Conservation (phyloP, 2,888 invertebrate genomes). For the Conistra vaccinii region DNA sequence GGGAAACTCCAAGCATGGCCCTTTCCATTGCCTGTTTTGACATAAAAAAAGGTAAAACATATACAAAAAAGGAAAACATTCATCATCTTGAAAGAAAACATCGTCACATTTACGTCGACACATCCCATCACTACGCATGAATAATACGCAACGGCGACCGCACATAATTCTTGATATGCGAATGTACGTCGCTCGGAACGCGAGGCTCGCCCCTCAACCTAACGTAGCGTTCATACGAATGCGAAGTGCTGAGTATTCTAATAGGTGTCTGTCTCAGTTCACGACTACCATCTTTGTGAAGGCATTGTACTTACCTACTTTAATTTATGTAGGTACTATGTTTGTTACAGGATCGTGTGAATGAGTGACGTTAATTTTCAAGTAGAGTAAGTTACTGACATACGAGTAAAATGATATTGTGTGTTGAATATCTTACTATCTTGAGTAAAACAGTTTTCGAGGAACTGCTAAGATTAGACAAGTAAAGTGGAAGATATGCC, state of each 20-base stretch:
- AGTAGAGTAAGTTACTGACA: conserved; percentile 37
- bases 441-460: neutral
- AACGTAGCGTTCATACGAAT: conserved; percentile 55
- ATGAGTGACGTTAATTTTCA: conserved; percentile 48
- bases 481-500: neutral
- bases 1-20: too few relatives aligned
- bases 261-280: conserved; percentile 67
- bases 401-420: conserved; percentile 16
- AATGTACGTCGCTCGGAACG: conserved; percentile 50
- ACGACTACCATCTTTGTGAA: conserved; percentile 42
- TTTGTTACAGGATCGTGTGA: conserved; percentile 11
- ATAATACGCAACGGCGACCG: conserved; percentile 53
- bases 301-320: conserved; percentile 34
- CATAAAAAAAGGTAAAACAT: neutral
- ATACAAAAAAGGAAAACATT: neutral
- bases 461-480: neutral
- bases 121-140: conserved; percentile 47
- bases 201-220: conserved; percentile 46
- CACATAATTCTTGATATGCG: conserved; percentile 58
- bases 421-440: neutral
- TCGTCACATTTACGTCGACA: conserved; percentile 13
- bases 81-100: neutral
- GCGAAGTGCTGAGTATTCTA: conserved; percentile 62
- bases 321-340: conserved; percentile 1
- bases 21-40: too few relatives aligned